Conservation (phyloP, 53 echinoderm and acorn worm genomes). For the Stichopus horrens region DNA sequence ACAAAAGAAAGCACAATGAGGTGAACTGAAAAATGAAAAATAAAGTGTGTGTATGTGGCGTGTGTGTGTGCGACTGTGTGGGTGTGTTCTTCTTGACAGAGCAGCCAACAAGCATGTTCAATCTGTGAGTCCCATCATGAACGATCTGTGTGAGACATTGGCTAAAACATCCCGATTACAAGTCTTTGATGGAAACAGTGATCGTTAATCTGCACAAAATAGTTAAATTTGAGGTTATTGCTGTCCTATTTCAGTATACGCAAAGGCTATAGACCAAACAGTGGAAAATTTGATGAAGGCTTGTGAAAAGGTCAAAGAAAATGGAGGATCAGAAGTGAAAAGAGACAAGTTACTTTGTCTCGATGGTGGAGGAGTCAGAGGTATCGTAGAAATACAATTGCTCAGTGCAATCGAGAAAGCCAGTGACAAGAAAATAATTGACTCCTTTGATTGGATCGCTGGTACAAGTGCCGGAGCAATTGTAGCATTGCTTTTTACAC, state of each 20-base stretch:
- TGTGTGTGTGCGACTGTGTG: too few species aligned
- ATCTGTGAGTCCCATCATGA: too few species aligned
- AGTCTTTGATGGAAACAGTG: too few species aligned
- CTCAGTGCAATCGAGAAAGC: slow-evolving; percentile 25
- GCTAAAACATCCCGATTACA: too few species aligned
- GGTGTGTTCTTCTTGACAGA: too few species aligned
- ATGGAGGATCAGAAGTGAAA: neutral
- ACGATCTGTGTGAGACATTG: too few species aligned
- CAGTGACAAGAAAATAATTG: slow-evolving; percentile 3
- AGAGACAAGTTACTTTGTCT: slow-evolving; percentile 20
- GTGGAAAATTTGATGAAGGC: neutral
- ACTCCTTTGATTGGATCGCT: slow-evolving; percentile 35
- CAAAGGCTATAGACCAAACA: neutral
- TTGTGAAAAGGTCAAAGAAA: neutral
- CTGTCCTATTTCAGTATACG: neutral
- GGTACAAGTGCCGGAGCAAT: neutral
- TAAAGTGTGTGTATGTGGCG: too few species aligned
- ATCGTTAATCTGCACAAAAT: too few species aligned
- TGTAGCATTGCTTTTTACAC: neutral
- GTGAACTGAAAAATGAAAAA: too few species aligned
- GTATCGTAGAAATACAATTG: slow-evolving; percentile 2
- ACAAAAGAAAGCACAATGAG: too few species aligned
- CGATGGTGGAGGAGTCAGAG: slow-evolving; percentile 25
- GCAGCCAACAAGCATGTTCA: too few species aligned
- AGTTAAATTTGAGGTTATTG: too few species aligned